phyloP scores from a whole-genome alignment of 2,888 invertebrate species.

The Hypolimnas misippus region DNA sequence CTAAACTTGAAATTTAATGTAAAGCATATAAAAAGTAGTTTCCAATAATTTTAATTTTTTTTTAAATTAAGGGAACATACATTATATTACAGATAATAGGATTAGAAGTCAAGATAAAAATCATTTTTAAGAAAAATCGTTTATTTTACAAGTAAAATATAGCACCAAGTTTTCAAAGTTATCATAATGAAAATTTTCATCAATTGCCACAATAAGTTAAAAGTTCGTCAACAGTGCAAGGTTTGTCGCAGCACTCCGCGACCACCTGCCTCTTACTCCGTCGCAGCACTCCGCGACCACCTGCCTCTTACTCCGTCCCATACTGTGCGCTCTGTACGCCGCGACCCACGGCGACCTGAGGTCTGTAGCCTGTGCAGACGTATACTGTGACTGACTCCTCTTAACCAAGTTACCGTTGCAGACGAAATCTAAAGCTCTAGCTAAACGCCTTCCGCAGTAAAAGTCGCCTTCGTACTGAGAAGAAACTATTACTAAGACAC shows the following conservation, averaged over 20 bases:
- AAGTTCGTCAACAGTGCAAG: constrained; percentile 44
- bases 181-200: too few species aligned
- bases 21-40: too few species aligned
- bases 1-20: too few species aligned
- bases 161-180: too few species aligned
- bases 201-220: constrained; percentile 29
- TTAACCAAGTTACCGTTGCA: constrained; percentile 40
- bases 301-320: constrained; percentile 50
- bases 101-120: too few species aligned
- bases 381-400: constrained; percentile 18
- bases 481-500: neutral
- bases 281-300: constrained; percentile 58
- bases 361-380: constrained; percentile 5
- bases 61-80: too few species aligned
- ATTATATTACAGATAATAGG: too few species aligned
- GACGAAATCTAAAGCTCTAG: constrained; percentile 39
- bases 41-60: too few species aligned
- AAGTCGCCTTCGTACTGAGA: constrained; percentile 10
- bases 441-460: constrained; percentile 35
- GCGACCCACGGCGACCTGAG: constrained; percentile 46
- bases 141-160: too few species aligned
- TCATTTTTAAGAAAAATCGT: too few species aligned
- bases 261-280: constrained; percentile 53
- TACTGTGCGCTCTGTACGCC: constrained; percentile 41
- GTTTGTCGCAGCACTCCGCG: constrained; percentile 54